Base-by-base conservation (phyloP, 2,113 vertebrate genomes). In the Chascanopsetta lugubris region DNA sequence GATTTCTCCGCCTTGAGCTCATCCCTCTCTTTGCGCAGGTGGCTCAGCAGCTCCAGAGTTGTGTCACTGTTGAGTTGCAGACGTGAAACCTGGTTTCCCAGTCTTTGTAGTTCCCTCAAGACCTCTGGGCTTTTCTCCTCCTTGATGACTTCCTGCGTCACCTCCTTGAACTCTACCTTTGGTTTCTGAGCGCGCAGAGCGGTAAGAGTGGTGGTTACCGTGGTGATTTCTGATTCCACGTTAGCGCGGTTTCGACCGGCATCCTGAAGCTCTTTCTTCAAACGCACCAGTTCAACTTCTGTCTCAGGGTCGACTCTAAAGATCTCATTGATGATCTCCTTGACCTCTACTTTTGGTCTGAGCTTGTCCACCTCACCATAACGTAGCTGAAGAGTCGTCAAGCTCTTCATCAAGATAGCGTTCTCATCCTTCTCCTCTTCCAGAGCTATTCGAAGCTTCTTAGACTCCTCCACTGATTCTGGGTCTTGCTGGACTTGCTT, bases 121-220 rank as follows among this genome's bases (percentile, higher is more conserved):
- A 97, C 90, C 87, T 98, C 97, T 0, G 97, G 97, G 70, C 86
- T 98, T 80, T 86, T 94, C 75, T 98, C 95, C 13, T 95, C 93
- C 82, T 93, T 95, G 61, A 98, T 90, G 48, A 98, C 92, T 79
- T 99, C 95, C 72, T 92, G 91, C 27, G 91, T 94, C 38, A 95
- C 90, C 77, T 99, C 94, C 75, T 95, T 95, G 75, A 93, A 91
- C 72, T 99, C 95, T 34, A 97, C 91, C 7, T 84, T 85, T 17
- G 97, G 96, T 79, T 96, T 94, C 89, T 94, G 94, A 5, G 93
- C 79, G 2, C 92, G 93, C 64, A 96, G 85, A 15, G 82, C 75
- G 0, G 61, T 90, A 69, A 98, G 77, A 18, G 92, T 92, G 0
- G 86, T 72, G 25, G 87, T 90, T 49, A 93, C 78, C 22, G 56